phyloP scores from a whole-genome alignment of 92 coral and sea anemone species.

The Epizoanthus fatuus region DNA sequence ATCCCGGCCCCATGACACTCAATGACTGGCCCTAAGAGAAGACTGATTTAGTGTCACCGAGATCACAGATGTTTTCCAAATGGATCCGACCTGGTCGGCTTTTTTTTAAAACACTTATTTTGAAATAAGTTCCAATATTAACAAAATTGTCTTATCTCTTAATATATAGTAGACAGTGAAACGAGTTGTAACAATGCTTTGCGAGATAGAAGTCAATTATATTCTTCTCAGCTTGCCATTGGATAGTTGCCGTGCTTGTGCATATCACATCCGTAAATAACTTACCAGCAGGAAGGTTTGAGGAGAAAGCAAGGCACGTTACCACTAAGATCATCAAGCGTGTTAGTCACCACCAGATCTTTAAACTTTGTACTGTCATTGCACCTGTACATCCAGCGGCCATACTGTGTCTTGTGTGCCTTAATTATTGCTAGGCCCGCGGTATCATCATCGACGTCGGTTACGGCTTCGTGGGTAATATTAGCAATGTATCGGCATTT shows the following conservation, averaged over 20 bases:
- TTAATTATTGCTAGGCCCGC: constrained; percentile 1
- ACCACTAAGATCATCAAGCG: neutral
- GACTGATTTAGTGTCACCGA: no score
- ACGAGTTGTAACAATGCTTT: neutral
- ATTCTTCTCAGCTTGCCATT: neutral
- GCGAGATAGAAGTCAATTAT: neutral
- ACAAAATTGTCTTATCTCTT: no score
- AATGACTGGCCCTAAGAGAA: no score
- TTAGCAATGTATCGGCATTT: constrained; percentile 3
- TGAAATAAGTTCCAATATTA: no score
- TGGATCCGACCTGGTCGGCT: no score
- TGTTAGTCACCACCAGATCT: neutral
- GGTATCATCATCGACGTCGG: neutral
- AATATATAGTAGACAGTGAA: no score
- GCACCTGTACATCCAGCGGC: constrained; percentile 21
- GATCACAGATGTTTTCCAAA: no score
- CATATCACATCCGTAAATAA: neutral
- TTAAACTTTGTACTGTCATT: neutral
- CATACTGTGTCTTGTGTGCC: neutral
- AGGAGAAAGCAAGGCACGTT: neutral
- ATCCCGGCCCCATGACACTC: no score
- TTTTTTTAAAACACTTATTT: no score
- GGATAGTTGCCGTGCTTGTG: neutral
- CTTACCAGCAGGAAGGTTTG: constrained; percentile 30
- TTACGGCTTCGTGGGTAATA: constrained; percentile 8